Evolutionary conservation across 2,888 invertebrate species (phyloP).

Genomic region (Phaedon cochleariae): DNA sequence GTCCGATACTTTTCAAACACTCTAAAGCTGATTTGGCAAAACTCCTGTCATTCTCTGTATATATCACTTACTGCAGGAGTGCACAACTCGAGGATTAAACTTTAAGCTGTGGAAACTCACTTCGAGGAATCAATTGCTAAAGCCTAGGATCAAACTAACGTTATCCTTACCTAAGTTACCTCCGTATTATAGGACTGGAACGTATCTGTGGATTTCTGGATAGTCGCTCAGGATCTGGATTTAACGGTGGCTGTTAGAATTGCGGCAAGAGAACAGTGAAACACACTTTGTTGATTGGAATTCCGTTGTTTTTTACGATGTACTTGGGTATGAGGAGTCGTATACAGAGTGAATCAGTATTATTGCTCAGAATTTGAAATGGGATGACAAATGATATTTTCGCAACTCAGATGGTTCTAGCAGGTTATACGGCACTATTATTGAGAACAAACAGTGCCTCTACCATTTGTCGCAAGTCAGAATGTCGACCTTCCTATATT

Average conservation of each 20-base stretch:
- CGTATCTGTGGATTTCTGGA: conserved; percentile 35
- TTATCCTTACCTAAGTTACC: conserved; percentile 53
- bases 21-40: too few relatives aligned
- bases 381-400: too few relatives aligned
- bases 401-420: too few relatives aligned
- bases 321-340: too few relatives aligned
- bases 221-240: neutral
- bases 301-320: neutral
- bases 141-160: conserved; percentile 51
- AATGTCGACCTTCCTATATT: too few relatives aligned
- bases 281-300: neutral
- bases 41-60: neutral
- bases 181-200: conserved; percentile 43
- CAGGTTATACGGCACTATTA: too few relatives aligned
- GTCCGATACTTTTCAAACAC: too few relatives aligned
- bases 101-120: conserved; percentile 53
- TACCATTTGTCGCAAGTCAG: too few relatives aligned
- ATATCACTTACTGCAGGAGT: neutral
- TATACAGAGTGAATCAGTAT: too few relatives aligned
- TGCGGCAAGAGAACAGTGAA: neutral
- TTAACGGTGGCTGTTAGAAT: neutral
- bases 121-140: conserved; percentile 51
- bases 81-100: conserved; percentile 53
- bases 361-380: too few relatives aligned
- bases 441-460: too few relatives aligned